Base-by-base conservation (phyloP, 2,113 vertebrate genomes). In the Butorides virescens region DNA sequence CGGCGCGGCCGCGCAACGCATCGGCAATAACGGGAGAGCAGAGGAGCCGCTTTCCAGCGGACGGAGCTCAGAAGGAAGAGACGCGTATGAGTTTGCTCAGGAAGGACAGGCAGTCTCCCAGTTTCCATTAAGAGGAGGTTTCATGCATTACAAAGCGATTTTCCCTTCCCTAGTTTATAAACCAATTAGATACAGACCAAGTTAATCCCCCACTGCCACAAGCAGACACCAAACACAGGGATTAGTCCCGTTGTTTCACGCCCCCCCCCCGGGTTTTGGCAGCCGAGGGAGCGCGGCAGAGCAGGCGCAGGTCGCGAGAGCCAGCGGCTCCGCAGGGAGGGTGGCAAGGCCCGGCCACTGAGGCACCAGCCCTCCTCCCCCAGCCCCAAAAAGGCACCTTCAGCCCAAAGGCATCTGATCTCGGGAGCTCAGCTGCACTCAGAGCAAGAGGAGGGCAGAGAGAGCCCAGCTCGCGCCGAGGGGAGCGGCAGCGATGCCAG, bases 141-240 rank as follows among this genome's bases (percentile, higher is more conserved):
- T 97, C 93, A 79, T 86, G 89, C 86, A 83, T 82, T 84, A 90
- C 81, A 94, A 93, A 90, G 92, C 8, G 58, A 85, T 97, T 96
- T 96, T 71, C 94, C 78, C 92, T 95, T 96, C 91, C 92, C 87
- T 88, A n/a, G 49, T 79, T 88, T 94, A 87, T 93, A 97, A 97
- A 20, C 95, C 92, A 92, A 97, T 97, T 97, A 98, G 92, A 94
- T 78, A 93, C 96, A 97, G 89, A 96, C 90, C 92, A 77, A 79
- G 94, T 88, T 97, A 97, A 97, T 95, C 95, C 89, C 42, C 77
- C 50, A 79, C 37, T 92, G 84, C 89, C 90, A 61, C 75, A 27
- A 70, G 94, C 3, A 88, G 89, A 49, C 83, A 88, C 95, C 93
- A 97, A 97, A 97, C 94, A 96, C 67, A 1, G 86, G 26, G 95